Base-by-base conservation (phyloP, 2,797 vertebrate genomes). In the Rhodeus uyekii region DNA sequence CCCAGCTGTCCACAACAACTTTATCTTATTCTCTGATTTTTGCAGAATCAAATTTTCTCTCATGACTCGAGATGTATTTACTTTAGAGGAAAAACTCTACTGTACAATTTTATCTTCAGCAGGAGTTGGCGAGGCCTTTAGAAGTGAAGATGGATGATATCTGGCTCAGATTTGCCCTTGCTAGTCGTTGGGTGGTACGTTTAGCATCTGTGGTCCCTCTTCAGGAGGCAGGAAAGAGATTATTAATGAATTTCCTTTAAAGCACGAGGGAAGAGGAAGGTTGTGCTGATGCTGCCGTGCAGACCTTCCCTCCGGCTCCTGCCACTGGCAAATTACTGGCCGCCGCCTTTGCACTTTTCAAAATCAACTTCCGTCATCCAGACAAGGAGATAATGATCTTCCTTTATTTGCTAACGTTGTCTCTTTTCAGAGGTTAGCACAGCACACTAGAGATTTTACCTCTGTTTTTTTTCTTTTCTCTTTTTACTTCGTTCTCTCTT, bases 201-300 rank as follows among this genome's bases (percentile, higher is more conserved):
- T 29, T 48, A 86, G 82, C 85, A 84, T 90, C 88, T 86, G 81
- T 46, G 27, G 68, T 73, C 72, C 55, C 76, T 63, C 71, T 74
- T 71, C 74, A 81, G 38, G 48, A 73, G 80, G 53, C 61, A 72
- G 61, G 19, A n/a, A 83, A 80, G 83, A 34, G 1, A 50, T 88
- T 87, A 88, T 91, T 90, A 91, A 89, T 90, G 89, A 85, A 83
- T 84, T 84, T 85, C 72, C 85, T 84, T 88, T 73, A 72, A 77
- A 80, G 79, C 81, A 34, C 78, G 22, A 64, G 27, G 39, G 44
- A 61, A 13, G 19, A 14, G 19, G 32, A 29, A 74, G 34, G 34
- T 85, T 81, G 69, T 91, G 91, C 91, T 92, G 90, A 92, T 89
- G 83, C 84, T 87, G 88, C 82, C 67, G 42, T 84, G 79, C 46